Conservation (phyloP, 2,797 vertebrate genomes). For the Sternarchorhynchus goeldii region DNA sequence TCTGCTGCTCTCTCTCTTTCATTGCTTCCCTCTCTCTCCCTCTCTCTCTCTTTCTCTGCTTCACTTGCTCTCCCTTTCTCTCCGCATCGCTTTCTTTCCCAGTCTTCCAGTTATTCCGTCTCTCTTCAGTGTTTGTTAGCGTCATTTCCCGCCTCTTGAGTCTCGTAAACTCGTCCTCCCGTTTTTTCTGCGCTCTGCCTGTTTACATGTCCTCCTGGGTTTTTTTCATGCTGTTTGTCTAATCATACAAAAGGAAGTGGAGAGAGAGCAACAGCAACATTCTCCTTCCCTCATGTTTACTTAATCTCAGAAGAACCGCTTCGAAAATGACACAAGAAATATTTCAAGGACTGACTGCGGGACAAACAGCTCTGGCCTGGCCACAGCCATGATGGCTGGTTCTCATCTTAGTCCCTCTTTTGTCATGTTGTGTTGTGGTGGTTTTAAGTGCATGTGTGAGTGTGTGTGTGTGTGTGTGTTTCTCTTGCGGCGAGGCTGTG, state of each 20-base stretch:
- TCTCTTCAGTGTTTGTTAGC: slow-evolving; percentile 42
- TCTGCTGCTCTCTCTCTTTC: too few relatives aligned
- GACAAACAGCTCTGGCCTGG: slow-evolving; percentile 52
- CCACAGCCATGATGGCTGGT: slow-evolving; percentile 53
- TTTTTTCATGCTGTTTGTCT: slow-evolving; percentile 48
- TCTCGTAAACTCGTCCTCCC: slow-evolving; percentile 44
- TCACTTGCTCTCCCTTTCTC: not conserved
- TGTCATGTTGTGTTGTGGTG: slow-evolving; percentile 44
- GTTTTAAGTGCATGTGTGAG: slow-evolving; percentile 39
- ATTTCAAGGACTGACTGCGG: slow-evolving; percentile 50
- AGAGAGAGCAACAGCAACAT: slow-evolving; percentile 51
- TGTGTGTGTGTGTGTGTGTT: not conserved
- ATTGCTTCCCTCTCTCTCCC: too few relatives aligned
- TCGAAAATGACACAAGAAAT: slow-evolving; percentile 56
- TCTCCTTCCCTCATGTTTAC: slow-evolving; percentile 59
- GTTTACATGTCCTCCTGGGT: slow-evolving; percentile 57
- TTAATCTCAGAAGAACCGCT: slow-evolving; percentile 51
- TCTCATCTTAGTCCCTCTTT: slow-evolving; percentile 46
- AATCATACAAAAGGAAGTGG: slow-evolving; percentile 55
- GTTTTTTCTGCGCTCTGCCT: slow-evolving; percentile 27
- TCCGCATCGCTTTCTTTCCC: slow-evolving; percentile 4
- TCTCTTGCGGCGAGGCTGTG: slow-evolving; percentile 41
- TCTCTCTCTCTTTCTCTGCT: too few relatives aligned
- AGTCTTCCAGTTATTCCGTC: not conserved
- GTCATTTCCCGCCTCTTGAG: slow-evolving; percentile 45